A percentile compares a stretch with the other conserved stretches of the same genome.
phyloP scores from a whole-genome alignment of 2,797 vertebrate genomes.

The Pangasius macronema region DNA sequence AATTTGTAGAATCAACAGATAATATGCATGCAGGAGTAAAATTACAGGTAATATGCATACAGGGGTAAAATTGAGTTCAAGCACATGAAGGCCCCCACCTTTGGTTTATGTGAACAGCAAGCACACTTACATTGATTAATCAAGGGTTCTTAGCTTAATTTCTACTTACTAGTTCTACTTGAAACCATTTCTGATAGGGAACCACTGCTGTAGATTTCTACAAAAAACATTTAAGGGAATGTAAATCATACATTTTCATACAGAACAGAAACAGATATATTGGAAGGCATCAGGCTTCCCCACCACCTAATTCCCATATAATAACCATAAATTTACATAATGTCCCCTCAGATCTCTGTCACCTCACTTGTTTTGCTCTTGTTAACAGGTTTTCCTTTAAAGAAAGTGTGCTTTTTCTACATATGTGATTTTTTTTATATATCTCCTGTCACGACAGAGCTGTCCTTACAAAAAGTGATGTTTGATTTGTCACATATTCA shows the following conservation, averaged over 20 bases:
- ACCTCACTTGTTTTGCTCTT: neutral
- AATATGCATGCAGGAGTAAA: too few species aligned
- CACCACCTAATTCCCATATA: neutral
- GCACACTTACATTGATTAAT: neutral
- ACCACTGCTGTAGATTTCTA: neutral
- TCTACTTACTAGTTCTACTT: neutral
- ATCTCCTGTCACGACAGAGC: too few species aligned
- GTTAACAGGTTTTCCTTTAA: neutral
- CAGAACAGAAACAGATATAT: neutral
- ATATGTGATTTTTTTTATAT: neutral
- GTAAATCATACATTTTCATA: neutral
- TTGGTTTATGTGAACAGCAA: neutral
- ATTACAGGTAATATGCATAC: neutral
- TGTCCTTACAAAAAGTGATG: neutral
- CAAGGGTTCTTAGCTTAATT: neutral
- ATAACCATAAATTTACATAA: neutral
- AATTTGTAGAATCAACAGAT: neutral
- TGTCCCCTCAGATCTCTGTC: neutral
- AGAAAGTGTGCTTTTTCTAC: neutral
- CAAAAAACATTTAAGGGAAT: neutral
- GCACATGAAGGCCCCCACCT: neutral
- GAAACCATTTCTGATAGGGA: neutral
- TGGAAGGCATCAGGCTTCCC: neutral
- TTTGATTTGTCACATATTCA: neutral
- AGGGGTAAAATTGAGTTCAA: neutral